Conservation (phyloP, 2,888 invertebrate species). For the Eretmocerus hayati region DNA sequence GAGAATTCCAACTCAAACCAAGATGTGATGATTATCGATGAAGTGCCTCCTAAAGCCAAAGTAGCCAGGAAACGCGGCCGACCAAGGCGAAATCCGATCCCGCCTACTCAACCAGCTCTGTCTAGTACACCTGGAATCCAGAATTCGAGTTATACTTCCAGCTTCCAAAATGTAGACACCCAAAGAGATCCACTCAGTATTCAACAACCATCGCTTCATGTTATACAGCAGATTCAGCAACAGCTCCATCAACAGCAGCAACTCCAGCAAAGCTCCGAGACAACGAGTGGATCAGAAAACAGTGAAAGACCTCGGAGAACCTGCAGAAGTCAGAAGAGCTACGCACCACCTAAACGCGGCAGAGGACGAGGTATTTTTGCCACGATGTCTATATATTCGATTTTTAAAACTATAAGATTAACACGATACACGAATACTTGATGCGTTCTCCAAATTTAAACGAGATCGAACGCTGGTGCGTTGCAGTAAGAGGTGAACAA, state of each 20-base stretch:
- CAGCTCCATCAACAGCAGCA: constrained; percentile 19
- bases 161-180: constrained; percentile 17
- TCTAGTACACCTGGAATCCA: constrained; percentile 19
- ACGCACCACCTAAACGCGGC: constrained; percentile 44
- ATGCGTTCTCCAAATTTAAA: too few relatives aligned
- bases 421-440: too few relatives aligned
- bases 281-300: constrained; percentile 25
- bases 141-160: too few relatives aligned
- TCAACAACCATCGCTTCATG: constrained; percentile 28
- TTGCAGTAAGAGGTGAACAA: too few relatives aligned
- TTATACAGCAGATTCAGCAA: neutral
- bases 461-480: too few relatives aligned
- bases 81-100: constrained; percentile 35
- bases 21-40: constrained; percentile 46
- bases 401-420: too few relatives aligned
- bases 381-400: too few relatives aligned
- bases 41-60: constrained; percentile 35
- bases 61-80: constrained; percentile 42
- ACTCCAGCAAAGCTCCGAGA: constrained; percentile 6
- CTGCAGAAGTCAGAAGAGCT: constrained; percentile 43
- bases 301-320: constrained; percentile 43
- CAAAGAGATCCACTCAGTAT: constrained; percentile 37
- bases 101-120: neutral
- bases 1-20: constrained; percentile 45
- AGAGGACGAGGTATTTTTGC: constrained; percentile 36